Evolutionary conservation across 1,140 invertebrate species (phyloP).

Genomic region (Zaprionus camerounensis): DNA sequence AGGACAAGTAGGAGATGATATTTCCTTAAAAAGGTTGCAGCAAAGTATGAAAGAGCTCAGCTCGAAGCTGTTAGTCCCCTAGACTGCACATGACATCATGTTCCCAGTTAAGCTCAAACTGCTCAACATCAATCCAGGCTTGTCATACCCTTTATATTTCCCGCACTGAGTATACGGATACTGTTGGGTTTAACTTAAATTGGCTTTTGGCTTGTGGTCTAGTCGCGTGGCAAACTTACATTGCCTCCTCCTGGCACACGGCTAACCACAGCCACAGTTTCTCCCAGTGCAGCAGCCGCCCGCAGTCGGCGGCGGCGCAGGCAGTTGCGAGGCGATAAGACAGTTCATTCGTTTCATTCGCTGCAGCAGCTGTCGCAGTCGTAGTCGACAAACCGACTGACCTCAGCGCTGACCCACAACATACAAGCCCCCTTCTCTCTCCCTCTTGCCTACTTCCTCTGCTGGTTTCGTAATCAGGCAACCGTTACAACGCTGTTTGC

Average conservation of each 20-base stretch:
- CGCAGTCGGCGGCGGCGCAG: constrained; percentile 7
- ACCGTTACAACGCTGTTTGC: constrained; percentile 38
- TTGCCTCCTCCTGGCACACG: constrained; percentile 2
- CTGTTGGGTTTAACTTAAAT: constrained; percentile 36
- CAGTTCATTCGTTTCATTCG: constrained; percentile 35
- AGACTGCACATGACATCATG: too few relatives aligned
- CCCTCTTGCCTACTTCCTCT: not conserved
- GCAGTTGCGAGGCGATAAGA: constrained; percentile 28
- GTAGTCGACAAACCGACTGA: constrained; percentile 54
- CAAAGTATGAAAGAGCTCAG: too few relatives aligned
- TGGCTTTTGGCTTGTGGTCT: constrained; percentile 45
- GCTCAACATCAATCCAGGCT: too few relatives aligned
- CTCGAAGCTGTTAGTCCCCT: too few relatives aligned
- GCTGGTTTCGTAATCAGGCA: constrained; percentile 25
- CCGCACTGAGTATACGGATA: not conserved
- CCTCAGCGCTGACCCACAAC: constrained; percentile 40
- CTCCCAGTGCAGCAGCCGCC: constrained; percentile 37
- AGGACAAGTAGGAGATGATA: too few relatives aligned
- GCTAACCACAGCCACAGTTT: constrained; percentile 26
- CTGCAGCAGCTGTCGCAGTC: constrained; percentile 12
- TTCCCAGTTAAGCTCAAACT: too few relatives aligned
- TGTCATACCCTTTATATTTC: not conserved
- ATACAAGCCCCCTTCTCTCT: not conserved
- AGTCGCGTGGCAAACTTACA: constrained; percentile 36
- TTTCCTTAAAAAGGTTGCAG: too few relatives aligned